Evolutionary conservation across 2,113 vertebrate genomes (phyloP), one percentile per base, ranked within the genome.

Genomic region (Garra rufa): DNA sequence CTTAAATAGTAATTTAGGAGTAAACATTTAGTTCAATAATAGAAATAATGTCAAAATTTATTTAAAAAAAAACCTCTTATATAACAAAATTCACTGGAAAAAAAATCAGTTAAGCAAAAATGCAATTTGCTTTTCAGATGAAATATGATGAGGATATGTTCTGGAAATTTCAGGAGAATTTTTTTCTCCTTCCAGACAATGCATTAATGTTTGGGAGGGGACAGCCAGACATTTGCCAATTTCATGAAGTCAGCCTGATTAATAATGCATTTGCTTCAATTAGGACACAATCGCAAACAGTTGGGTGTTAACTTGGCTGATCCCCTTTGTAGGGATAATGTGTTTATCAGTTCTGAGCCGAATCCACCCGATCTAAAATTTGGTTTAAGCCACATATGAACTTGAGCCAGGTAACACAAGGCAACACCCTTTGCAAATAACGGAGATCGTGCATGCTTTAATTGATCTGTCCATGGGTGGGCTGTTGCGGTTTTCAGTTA

Each of bases 391-490:
- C 77, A 63, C 69, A 81, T 65, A 43, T 73, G 55, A 85, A 75
- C 44, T 24, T 13, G 14, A 46, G 76, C 65, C 41, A 71, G 50
- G 63, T 78, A 80, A 34, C 55, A 71, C 76, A 80, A 65, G 67
- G 6, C 38, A 70, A 79, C 84, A 85, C 77, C 76, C 84, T 81
- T 85, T 26, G 26, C 77, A 85, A 80, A 81, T 61, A 85, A 19
- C 59, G 26, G 7, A 26, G 73, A 10, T 84, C 46, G 14, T 14
- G 21, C 28, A n/a, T 63, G 38, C 17, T 65, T 76, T 15, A 84
- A n/a, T n/a, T n/a, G n/a, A 77, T 78, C 21, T 57, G 21, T 55
- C 9, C 21, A 26, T 30, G 46, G 24, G 50, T 34, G 26, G 75
- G 8, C 70, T 84, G 46, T 71, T 79, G 69, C 48, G 65, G 34